phyloP scores from a whole-genome alignment of 1,140 invertebrate genomes.

The Battus philenor region DNA sequence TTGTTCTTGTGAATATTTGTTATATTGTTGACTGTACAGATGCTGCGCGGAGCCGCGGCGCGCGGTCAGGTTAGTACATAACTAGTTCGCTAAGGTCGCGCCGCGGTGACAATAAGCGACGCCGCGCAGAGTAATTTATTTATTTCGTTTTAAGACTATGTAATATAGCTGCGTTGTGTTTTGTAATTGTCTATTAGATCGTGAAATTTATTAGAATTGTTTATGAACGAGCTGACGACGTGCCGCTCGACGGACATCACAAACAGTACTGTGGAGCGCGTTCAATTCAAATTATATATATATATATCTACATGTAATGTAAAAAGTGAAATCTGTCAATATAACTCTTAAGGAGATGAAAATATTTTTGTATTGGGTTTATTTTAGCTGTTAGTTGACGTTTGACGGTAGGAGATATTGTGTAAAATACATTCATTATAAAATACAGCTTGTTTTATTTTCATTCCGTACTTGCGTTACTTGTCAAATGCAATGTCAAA shows the following conservation, averaged over 20 bases:
- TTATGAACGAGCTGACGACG: conserved; percentile 55
- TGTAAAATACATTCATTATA: conserved; percentile 38
- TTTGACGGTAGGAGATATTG: conserved; percentile 62
- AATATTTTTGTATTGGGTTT: conserved; percentile 74
- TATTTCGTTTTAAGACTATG: conserved; percentile 72
- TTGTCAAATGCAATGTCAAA: too few species aligned
- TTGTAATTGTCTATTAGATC: conserved; percentile 68
- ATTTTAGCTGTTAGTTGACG: conserved; percentile 57
- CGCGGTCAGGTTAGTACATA: conserved; percentile 60
- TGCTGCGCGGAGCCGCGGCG: too few species aligned
- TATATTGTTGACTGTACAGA: too few species aligned
- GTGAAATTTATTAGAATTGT: conserved; percentile 46
- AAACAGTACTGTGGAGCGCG: conserved; percentile 35
- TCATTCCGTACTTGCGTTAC: neutral
- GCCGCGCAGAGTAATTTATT: conserved; percentile 70
- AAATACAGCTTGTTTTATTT: neutral
- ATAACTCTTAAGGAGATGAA: conserved; percentile 62
- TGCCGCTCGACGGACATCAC: conserved; percentile 54
- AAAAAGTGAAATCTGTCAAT: conserved; percentile 65
- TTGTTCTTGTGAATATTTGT: too few species aligned
- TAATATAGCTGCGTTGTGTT: conserved; percentile 70
- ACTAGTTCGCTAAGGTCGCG: conserved; percentile 41
- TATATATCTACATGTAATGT: conserved; percentile 44
- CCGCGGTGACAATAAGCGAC: conserved; percentile 73
- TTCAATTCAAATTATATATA: conserved; percentile 27